Evolutionary conservation across 2,888 invertebrate genomes (phyloP), one percentile per base, ranked within the genome.

Genomic region (Branchinecta sandiegonensis): DNA sequence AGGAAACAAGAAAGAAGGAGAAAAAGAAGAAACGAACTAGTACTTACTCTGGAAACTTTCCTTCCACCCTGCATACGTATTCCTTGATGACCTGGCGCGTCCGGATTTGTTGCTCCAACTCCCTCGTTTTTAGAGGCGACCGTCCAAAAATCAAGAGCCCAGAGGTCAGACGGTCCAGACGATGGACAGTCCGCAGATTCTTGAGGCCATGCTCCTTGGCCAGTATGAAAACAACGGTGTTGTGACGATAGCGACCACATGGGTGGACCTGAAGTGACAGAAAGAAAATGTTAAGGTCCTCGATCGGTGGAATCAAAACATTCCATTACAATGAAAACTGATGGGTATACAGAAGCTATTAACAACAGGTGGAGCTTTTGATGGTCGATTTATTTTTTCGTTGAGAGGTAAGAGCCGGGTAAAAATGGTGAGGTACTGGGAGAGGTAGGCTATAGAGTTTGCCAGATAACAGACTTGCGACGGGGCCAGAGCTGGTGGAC

Each of bases 221-320:
- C 75, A 99, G 84, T 75, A 97, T 95, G 78, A 93, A 94, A 69
- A 93, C 89, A 72, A 99, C 90, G 9, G 95, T 94, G 80, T 99
- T 99, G 82, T 95, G 93, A 68, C 95, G 85, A 80, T 97, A 99
- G 76, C 96, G 85, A 71, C 99, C 99, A 79, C 97, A 97, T 4
- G 97, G 96, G 79, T 99, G 97, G 70, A 94, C 92, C 93, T 94
- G 81, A 13, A 66, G 65, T 11, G 23, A 13, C n/a, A 65, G 48
- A 17, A 11, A 47, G 48, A 14, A 48, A 68, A 65, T 17, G 46
- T 48, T 17, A 8, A 69, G 47, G 37, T 50, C 23, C 63, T 63
- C 23, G 17, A 56, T 23, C 12, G 13, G 23, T 46, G n/a, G 37
- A 65, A 56, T 48, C 12, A 13, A 11, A 71, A 69, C 23, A 46